Base-by-base conservation (phyloP, 1,140 invertebrate genomes). In the Hyles vespertilio region DNA sequence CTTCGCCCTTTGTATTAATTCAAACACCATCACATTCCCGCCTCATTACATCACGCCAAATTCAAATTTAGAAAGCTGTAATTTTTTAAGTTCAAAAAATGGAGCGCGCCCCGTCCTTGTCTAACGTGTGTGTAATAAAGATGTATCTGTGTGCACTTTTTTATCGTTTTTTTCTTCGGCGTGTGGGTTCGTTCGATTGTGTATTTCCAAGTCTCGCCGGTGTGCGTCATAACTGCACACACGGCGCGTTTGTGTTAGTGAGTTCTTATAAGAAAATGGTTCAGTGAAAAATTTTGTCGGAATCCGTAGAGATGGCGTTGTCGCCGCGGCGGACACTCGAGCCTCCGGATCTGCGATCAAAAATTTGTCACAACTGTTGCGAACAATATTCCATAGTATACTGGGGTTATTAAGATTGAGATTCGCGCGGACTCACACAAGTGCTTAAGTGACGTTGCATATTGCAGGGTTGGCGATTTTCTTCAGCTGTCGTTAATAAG, bases 191-290 rank as follows among this genome's bases (percentile, higher is more conserved):
- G 81, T 83, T 86, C 81, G 72, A 85, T 88, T 88, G 83, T 88
- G 76, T 84, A 77, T 40, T 6, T 32, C 45, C 4, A 52, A 52
- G 59, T 49, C 22, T 59, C 58, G 64, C 45, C 34, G 59, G 60
- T 66, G 70, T 77, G 69, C 49, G 67, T 65, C 59, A 49, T 12
- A 49, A 59, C 56, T 72, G 72, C 50, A 71, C 54, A 52, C 32
- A n/a, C 12, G 44, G 34, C 48, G 34, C 50, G 59, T 32, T 9
- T 33, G 32, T 70, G 77, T 82, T 81, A 75, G 76, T 58, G 71
- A 72, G 77, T 88, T 88, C 85, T 88, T 88, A 78, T 87, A 88
- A 88, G 85, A 88, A 79, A 88, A 86, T 82, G 82, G 74, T 86
- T 83, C 77, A 68, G 77, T 79, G 81, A 84, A 86, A 86, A 87